phyloP scores from a whole-genome alignment of 2,113 vertebrate species.

The Conger conger region DNA sequence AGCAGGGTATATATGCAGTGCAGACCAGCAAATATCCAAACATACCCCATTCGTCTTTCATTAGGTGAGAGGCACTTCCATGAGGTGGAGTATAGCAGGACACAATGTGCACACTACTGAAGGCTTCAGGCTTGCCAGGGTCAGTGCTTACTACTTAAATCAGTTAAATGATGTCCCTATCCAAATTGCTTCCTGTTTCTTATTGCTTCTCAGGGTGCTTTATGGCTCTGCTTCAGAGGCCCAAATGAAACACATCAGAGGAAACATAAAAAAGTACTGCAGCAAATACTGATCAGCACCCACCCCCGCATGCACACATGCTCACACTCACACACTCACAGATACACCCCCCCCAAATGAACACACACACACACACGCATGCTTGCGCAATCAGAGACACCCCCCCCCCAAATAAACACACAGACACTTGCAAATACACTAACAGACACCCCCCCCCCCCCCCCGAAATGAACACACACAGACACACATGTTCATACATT shows the following conservation, averaged over 20 bases:
- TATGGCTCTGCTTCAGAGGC: not conserved
- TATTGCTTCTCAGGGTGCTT: not conserved
- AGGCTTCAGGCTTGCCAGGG: not conserved
- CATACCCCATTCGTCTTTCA: not conserved
- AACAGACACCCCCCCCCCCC: too few species aligned
- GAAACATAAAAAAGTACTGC: not conserved
- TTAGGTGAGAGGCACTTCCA: too few species aligned
- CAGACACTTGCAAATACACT: too few species aligned
- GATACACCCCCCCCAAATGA: not conserved
- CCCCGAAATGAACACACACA: too few species aligned
- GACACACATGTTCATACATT: too few species aligned
- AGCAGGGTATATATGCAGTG: too few species aligned
- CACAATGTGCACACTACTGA: not conserved
- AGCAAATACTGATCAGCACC: not conserved
- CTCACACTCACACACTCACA: not conserved
- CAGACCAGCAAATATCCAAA: not conserved
- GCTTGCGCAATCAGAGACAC: too few species aligned
- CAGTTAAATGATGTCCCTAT: slow-evolving; percentile 1
- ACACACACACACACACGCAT: not conserved
- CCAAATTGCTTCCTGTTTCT: not conserved
- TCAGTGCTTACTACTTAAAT: not conserved
- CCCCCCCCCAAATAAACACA: too few species aligned
- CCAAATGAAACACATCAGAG: not conserved
- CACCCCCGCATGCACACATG: not conserved
- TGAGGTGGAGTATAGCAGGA: not conserved